Evolutionary conservation across 2,888 invertebrate genomes (phyloP).

Genomic region (Enoplolaimus lenunculus): DNA sequence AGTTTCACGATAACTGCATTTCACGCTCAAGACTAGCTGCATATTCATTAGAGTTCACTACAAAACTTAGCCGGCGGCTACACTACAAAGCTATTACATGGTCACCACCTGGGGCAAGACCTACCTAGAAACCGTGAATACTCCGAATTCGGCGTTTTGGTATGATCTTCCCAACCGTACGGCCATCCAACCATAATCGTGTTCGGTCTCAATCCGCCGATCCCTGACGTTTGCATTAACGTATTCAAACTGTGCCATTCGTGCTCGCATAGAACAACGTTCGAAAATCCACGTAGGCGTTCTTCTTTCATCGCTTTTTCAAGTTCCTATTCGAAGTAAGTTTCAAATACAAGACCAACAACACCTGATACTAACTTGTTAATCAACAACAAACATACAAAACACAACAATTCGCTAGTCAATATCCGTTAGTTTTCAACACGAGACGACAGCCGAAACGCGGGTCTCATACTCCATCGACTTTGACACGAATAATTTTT

Average conservation of each 20-base stretch:
- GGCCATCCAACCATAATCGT: conserved; percentile 98
- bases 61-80: too few species aligned
- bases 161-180: conserved; percentile 61
- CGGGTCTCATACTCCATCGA: too few species aligned
- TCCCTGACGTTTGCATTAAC: conserved; percentile 74
- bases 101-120: too few species aligned
- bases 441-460: too few species aligned
- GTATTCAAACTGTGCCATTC: conserved; percentile 35
- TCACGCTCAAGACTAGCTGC: too few species aligned
- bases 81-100: too few species aligned
- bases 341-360: conserved; percentile 26
- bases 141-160: conserved; percentile 21
- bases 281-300: conserved; percentile 88
- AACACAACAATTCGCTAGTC: too few species aligned
- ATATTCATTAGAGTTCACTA: too few species aligned
- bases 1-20: too few species aligned
- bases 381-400: too few species aligned
- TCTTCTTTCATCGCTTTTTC: conserved; percentile 62
- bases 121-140: neutral
- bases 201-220: conserved; percentile 94
- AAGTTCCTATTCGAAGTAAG: conserved; percentile 27
- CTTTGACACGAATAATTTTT: too few species aligned
- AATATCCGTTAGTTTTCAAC: too few species aligned
- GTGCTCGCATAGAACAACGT: conserved; percentile 71
- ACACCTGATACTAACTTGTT: conserved; percentile 21